These are phyloP conservation scores for Merodon equestris DNA, from an alignment of 2,888 invertebrate genomes.

Conservation along the genomic window DNA sequence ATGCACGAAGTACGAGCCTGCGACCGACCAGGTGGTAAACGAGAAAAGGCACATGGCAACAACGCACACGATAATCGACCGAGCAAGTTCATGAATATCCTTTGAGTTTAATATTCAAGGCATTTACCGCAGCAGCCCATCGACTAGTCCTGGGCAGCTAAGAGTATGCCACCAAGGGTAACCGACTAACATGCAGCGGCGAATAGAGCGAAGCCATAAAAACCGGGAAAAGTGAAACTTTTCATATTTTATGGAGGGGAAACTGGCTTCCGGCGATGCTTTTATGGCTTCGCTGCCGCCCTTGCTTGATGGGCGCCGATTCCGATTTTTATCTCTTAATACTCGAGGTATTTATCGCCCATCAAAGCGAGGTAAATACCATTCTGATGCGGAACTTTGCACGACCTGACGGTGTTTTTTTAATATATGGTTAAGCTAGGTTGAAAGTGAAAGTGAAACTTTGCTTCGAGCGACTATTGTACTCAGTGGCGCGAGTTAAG, in stretches of 20 bases:
- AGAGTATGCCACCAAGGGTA: conserved; percentile 2
- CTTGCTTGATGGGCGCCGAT: conserved; percentile 38
- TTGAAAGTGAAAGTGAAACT: no score
- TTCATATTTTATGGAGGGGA: conserved; percentile 57
- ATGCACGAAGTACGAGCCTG: background rate
- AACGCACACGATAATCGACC: conserved; percentile 55
- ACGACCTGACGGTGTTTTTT: no score
- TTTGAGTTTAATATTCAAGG: conserved; percentile 60
- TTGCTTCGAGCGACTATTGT: no score
- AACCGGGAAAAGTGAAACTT: conserved; percentile 51
- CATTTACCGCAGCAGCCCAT: conserved; percentile 31
- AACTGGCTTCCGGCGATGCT: conserved; percentile 39
- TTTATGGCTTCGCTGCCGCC: conserved; percentile 39
- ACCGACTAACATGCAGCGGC: background rate
- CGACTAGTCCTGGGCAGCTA: background rate
- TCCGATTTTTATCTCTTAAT: conserved; percentile 59
- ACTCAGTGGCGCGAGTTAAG: no score
- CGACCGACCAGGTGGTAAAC: no score
- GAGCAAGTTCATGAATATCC: conserved; percentile 57
- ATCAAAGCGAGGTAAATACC: conserved; percentile 33
- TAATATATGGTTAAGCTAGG: no score
- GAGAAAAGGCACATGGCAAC: background rate
- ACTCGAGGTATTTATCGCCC: conserved; percentile 43
- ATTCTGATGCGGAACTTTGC: conserved; percentile 1
- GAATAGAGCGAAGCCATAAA: conserved; percentile 33